Evolutionary conservation across 2,888 invertebrate species (phyloP).

Genomic region (Thereva nobilitata): DNA sequence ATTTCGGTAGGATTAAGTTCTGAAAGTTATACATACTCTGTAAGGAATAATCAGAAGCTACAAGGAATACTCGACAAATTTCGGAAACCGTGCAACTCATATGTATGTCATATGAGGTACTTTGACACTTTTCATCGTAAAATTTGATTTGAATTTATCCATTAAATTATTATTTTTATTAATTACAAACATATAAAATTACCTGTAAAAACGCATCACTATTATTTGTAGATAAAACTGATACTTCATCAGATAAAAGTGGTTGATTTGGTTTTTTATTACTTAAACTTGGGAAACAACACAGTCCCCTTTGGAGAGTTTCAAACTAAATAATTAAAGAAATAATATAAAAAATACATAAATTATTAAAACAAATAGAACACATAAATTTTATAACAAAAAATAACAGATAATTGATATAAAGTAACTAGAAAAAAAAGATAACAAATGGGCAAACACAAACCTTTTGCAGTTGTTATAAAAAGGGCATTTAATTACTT

Average conservation of each 20-base stretch:
- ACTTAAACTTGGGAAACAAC: slow-evolving; percentile 46
- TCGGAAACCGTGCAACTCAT: no score
- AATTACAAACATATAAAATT: slow-evolving; percentile 10
- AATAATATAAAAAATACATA: not conserved
- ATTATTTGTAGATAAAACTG: slow-evolving; percentile 45
- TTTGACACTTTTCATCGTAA: not conserved
- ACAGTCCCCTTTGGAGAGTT: slow-evolving; percentile 44
- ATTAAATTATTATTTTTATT: not conserved
- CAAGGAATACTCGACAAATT: no score
- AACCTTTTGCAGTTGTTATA: slow-evolving; percentile 25
- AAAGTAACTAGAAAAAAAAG: not conserved
- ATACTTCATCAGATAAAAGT: slow-evolving; percentile 45
- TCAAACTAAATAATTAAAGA: slow-evolving; percentile 36
- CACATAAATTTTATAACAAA: not conserved
- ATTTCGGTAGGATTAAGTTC: no score
- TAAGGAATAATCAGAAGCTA: no score
- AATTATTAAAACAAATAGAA: slow-evolving; percentile 5
- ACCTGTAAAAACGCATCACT: slow-evolving; percentile 46
- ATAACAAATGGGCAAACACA: slow-evolving; percentile 4
- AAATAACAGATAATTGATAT: not conserved
- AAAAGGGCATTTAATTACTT: not conserved
- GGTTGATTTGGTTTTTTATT: slow-evolving; percentile 45
- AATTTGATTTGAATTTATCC: not conserved
- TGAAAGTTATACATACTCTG: no score
- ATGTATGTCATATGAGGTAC: not conserved